These are phyloP conservation scores for Muscidifurax raptorellus DNA, from an alignment of 1,140 invertebrate genomes.

Conservation along the genomic window DNA sequence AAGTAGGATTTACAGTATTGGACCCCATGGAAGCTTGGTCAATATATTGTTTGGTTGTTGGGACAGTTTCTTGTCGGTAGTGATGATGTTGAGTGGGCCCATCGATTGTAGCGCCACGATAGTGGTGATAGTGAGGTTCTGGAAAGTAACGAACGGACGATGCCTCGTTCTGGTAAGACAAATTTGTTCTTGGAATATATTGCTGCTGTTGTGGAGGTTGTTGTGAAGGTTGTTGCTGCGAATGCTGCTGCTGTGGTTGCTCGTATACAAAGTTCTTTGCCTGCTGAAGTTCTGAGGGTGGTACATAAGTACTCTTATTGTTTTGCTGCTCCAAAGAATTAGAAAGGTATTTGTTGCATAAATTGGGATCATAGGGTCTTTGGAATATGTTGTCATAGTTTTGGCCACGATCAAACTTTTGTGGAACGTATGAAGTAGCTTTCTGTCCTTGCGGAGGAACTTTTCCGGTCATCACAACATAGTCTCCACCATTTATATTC, in stretches of 20 bases:
- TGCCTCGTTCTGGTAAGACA: conserved; percentile 65
- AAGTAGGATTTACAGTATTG: conserved; percentile 58
- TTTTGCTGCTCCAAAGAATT: conserved; percentile 66
- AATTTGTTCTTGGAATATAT: conserved; percentile 63
- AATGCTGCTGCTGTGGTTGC: conserved; percentile 55
- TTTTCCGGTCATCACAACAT: conserved; percentile 74
- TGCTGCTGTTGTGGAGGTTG: conserved; percentile 52
- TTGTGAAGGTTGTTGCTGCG: not conserved
- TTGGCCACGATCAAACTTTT: conserved; percentile 61
- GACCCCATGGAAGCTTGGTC: conserved; percentile 58
- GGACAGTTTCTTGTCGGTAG: conserved; percentile 69
- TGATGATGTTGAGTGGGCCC: conserved; percentile 65
- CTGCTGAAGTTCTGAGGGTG: conserved; percentile 71
- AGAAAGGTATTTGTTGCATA: conserved; percentile 63
- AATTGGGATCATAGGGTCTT: conserved; percentile 47
- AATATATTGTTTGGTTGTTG: conserved; percentile 65
- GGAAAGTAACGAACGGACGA: conserved; percentile 57
- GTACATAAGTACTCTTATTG: conserved; percentile 69
- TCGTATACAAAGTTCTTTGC: conserved; percentile 62
- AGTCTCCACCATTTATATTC: conserved; percentile 72
- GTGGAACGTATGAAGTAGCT: conserved; percentile 59
- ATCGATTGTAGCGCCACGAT: conserved; percentile 62
- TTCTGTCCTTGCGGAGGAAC: conserved; percentile 58
- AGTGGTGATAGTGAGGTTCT: conserved; percentile 65
- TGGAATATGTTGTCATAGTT: conserved; percentile 65